These are phyloP conservation scores for Elanus axillaris DNA, from an alignment of 2,113 vertebrate species.

Conservation along the genomic window DNA sequence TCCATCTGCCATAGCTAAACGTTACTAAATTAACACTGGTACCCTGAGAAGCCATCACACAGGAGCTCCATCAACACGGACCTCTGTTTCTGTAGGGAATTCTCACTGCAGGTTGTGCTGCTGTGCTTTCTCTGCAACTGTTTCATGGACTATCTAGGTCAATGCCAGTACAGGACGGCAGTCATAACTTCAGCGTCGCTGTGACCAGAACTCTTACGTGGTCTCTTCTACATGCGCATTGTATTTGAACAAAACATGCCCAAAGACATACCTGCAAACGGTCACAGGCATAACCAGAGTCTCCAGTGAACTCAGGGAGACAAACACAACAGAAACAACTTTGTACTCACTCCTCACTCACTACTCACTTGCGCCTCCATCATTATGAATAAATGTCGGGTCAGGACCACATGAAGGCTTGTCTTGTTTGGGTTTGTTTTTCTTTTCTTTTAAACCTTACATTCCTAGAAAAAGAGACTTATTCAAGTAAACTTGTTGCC, in stretches of 20 bases:
- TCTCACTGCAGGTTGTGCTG: not conserved
- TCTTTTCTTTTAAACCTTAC: not conserved
- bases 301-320: not conserved
- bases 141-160: not conserved
- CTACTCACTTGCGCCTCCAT: not conserved
- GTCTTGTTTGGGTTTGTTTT: not conserved
- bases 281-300: not conserved
- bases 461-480: not conserved
- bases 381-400: not conserved
- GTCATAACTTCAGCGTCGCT: not conserved
- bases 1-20: not conserved
- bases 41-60: not conserved
- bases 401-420: not conserved
- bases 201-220: not conserved
- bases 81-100: not conserved
- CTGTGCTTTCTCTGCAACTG: not conserved
- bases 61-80: accelerated
- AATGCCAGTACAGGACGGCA: not conserved
- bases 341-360: not conserved
- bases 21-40: not conserved
- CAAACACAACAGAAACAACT: not conserved
- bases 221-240: accelerated
- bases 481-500: not conserved
- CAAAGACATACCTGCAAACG: not conserved
- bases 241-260: not conserved